phyloP scores from a whole-genome alignment of 2,888 invertebrate genomes.

The Papilio gigon region DNA sequence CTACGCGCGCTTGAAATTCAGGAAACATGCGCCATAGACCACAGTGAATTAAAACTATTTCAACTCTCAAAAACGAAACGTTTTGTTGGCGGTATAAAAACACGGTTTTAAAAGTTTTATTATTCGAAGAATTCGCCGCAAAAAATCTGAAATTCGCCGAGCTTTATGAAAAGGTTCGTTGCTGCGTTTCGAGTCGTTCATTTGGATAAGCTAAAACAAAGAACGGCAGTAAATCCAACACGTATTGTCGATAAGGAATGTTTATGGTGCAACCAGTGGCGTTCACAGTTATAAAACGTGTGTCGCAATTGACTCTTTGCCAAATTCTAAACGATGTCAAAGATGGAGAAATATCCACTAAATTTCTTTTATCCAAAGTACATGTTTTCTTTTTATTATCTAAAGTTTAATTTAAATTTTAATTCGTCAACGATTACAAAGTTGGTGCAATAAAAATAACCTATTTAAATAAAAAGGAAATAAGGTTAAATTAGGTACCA shows the following conservation, averaged over 20 bases:
- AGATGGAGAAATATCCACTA: neutral
- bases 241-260: slow-evolving; percentile 34
- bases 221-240: slow-evolving; percentile 29
- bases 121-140: slow-evolving; percentile 19
- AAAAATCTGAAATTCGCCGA: slow-evolving; percentile 18
- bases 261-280: slow-evolving; percentile 34
- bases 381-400: neutral
- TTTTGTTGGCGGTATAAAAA: slow-evolving; percentile 20
- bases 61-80: slow-evolving; percentile 18
- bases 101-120: slow-evolving; percentile 17
- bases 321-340: slow-evolving; percentile 24
- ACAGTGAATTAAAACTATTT: slow-evolving; percentile 18
- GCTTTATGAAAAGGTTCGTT: slow-evolving; percentile 26
- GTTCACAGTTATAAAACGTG: slow-evolving; percentile 29
- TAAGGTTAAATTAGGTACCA: neutral
- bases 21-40: slow-evolving; percentile 17
- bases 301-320: slow-evolving; percentile 34
- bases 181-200: slow-evolving; percentile 14
- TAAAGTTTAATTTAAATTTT: neutral
- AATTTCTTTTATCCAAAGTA: neutral
- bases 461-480: neutral
- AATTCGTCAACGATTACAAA: neutral
- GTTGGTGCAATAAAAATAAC: neutral
- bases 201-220: slow-evolving; percentile 33
- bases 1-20: slow-evolving; percentile 13